A percentile compares a stretch with the other conserved stretches of the same genome.
phyloP scores from a whole-genome alignment of 2,797 vertebrate genomes.

The Enteromius trimaculatus region DNA sequence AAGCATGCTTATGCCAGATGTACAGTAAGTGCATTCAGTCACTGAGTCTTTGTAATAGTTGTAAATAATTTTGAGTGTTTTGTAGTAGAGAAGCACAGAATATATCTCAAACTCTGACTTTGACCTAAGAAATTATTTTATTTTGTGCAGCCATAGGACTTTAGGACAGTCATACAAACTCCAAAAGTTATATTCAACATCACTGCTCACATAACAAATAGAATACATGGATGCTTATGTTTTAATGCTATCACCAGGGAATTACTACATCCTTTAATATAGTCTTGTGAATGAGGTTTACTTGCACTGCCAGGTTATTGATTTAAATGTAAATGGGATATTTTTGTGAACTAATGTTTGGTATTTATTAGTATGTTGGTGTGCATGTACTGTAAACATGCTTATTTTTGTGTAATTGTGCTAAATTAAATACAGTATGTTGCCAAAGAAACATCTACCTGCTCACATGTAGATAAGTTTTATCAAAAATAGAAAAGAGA shows the following conservation, averaged over 20 bases:
- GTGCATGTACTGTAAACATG: neutral
- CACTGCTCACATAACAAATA: neutral
- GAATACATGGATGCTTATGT: neutral
- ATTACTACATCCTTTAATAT: neutral
- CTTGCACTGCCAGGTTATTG: neutral
- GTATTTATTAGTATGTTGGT: neutral
- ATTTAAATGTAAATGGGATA: neutral
- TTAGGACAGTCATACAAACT: neutral
- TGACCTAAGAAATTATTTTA: neutral
- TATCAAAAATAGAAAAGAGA: neutral
- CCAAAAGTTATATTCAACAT: too few relatives aligned
- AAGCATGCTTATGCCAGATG: neutral
- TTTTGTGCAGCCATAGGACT: neutral
- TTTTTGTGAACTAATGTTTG: neutral
- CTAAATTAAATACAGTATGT: constrained; percentile 1
- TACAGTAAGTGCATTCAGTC: neutral
- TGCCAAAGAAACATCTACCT: neutral
- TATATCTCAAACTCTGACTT: neutral
- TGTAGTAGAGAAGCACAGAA: neutral
- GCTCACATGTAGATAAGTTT: neutral
- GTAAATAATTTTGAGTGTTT: too few relatives aligned
- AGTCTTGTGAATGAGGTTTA: neutral
- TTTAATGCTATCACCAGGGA: neutral
- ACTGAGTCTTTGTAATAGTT: neutral
- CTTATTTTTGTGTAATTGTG: neutral